phyloP scores from a whole-genome alignment of 2,888 invertebrate species.

The Leptinotarsa tumamoca region DNA sequence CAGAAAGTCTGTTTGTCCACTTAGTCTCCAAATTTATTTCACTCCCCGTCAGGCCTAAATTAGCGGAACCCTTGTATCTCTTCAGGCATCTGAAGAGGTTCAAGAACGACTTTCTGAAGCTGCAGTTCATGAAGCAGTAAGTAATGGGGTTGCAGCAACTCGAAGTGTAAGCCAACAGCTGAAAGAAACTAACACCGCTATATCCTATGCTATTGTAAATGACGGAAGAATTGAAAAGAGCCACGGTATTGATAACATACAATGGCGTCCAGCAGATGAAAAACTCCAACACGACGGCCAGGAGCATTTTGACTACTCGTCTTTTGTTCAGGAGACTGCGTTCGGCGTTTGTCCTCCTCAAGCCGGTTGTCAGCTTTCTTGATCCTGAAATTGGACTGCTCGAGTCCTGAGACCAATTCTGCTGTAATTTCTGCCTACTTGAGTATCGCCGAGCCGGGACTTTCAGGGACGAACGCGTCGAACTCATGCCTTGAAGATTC shows the following conservation, averaged over 20 bases:
- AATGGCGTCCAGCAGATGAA: slow-evolving; percentile 79
- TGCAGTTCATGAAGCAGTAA: slow-evolving; percentile 77
- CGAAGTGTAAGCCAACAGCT: slow-evolving; percentile 72
- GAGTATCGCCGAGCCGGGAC: slow-evolving; percentile 58
- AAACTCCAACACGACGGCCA: slow-evolving; percentile 77
- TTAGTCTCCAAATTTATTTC: slow-evolving; percentile 60
- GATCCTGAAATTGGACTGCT: slow-evolving; percentile 51
- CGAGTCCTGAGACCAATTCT: slow-evolving; percentile 60
- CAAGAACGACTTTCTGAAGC: slow-evolving; percentile 74
- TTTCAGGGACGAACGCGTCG: slow-evolving; percentile 60
- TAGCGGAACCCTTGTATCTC: slow-evolving; percentile 47
- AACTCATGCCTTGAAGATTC: slow-evolving; percentile 64
- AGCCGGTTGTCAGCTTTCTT: slow-evolving; percentile 53
- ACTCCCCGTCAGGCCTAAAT: slow-evolving; percentile 56
- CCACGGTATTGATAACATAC: slow-evolving; percentile 72
- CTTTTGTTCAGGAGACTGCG: slow-evolving; percentile 67
- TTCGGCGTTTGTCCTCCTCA: slow-evolving; percentile 67
- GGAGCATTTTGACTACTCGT: slow-evolving; percentile 74
- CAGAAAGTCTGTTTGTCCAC: slow-evolving; percentile 53
- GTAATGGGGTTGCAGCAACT: slow-evolving; percentile 78
- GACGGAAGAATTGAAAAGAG: slow-evolving; percentile 67
- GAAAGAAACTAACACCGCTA: slow-evolving; percentile 69
- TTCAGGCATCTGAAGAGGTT: slow-evolving; percentile 70
- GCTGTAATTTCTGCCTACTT: slow-evolving; percentile 59
- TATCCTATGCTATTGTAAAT: slow-evolving; percentile 68